A percentile compares a stretch with the other conserved stretches of the same genome.
These are phyloP conservation scores for Acrobasis repandana DNA, from an alignment of 2,888 invertebrate genomes.

Conservation along the genomic window DNA sequence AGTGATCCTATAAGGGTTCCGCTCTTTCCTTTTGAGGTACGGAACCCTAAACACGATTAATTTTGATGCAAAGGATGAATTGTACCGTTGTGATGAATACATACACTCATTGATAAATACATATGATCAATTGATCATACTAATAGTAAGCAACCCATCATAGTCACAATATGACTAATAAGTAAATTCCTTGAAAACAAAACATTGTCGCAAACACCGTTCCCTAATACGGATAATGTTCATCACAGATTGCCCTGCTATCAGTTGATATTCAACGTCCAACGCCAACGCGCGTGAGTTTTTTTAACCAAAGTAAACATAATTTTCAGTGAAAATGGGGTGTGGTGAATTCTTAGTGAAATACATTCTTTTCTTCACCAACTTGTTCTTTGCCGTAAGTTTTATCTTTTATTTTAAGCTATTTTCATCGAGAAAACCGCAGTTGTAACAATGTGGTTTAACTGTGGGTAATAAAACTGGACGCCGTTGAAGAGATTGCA, in stretches of 20 bases:
- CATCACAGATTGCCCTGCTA: background rate
- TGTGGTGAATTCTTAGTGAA: constrained; percentile 89
- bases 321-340: constrained; percentile 74
- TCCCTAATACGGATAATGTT: background rate
- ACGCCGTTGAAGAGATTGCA: background rate
- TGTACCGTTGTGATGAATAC: no score
- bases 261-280: constrained; percentile 31
- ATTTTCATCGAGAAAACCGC: background rate
- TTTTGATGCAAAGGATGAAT: no score
- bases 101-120: no score
- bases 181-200: background rate
- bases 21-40: no score
- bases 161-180: background rate
- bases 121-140: no score
- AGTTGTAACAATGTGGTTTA: background rate
- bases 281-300: constrained; percentile 27
- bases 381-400: constrained; percentile 90
- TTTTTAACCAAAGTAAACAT: constrained; percentile 15
- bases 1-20: no score
- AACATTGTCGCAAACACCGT: background rate
- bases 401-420: background rate
- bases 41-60: no score
- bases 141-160: no score
- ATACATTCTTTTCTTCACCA: constrained; percentile 89
- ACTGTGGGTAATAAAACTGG: background rate